Conservation (phyloP, 2,113 vertebrate species). For the Prionailurus viverrinus region DNA sequence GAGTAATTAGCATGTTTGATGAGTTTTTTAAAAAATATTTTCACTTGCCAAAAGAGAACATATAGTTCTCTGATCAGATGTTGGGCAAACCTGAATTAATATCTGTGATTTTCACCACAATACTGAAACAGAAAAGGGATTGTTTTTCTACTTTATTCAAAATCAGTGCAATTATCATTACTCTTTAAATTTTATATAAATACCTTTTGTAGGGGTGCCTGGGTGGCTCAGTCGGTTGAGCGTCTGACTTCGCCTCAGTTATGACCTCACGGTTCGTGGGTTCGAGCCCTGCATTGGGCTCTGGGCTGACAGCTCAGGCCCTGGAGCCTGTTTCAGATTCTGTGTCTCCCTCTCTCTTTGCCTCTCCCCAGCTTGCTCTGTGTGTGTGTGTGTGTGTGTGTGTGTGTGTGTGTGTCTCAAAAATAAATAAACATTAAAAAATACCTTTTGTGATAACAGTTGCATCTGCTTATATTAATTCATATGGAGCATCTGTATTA, state of each 20-base stretch:
- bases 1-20: constrained; percentile 64
- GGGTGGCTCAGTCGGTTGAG: no score
- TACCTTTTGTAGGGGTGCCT: not conserved
- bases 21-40: constrained; percentile 64
- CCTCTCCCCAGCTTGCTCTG: no score
- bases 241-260: no score
- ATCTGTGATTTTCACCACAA: constrained; percentile 51
- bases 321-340: no score
- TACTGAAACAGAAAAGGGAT: not conserved
- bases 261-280: no score
- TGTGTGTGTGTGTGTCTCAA: no score
- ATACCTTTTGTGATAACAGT: not conserved
- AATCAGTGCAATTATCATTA: constrained; percentile 5
- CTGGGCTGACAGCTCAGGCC: no score
- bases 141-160: constrained; percentile 25
- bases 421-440: not conserved
- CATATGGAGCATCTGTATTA: not conserved
- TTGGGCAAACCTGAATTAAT: constrained; percentile 65
- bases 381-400: no score
- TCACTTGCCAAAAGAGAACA: constrained; percentile 56
- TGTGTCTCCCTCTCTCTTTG: no score
- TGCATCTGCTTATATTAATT: not conserved
- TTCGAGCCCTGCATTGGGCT: no score
- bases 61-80: constrained; percentile 64
- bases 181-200: constrained; percentile 22